Conservation (phyloP, 2,888 invertebrate genomes). For the Patella depressa region DNA sequence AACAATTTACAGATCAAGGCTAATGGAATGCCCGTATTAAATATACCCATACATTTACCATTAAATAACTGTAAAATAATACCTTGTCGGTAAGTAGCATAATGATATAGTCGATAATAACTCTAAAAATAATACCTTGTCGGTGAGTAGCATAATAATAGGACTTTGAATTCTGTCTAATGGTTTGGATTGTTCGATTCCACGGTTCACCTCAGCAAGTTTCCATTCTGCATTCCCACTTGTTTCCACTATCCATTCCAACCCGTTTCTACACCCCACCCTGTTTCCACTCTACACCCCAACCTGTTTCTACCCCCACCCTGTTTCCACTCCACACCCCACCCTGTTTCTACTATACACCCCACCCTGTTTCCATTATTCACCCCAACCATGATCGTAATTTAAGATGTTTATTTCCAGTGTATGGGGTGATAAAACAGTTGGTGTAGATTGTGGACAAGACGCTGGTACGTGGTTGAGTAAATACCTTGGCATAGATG, state of each 20-base stretch:
- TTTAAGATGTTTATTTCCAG: conserved; percentile 22
- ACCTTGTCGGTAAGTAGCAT: conserved; percentile 34
- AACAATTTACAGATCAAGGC: conserved; percentile 49
- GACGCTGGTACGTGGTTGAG: conserved; percentile 58
- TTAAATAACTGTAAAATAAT: conserved; percentile 25
- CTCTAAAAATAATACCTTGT: too few relatives aligned
- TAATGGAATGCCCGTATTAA: conserved; percentile 47
- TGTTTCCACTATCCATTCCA: too few relatives aligned
- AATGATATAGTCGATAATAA: too few relatives aligned
- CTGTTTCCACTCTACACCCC: too few relatives aligned
- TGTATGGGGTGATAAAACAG: conserved; percentile 47
- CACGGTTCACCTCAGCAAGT: neutral
- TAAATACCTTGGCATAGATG: conserved; percentile 45
- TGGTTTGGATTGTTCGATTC: neutral
- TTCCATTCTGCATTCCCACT: neutral
- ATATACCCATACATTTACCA: conserved; percentile 35
- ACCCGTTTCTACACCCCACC: too few relatives aligned
- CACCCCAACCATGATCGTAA: neutral
- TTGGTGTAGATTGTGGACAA: conserved; percentile 61
- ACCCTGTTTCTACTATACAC: too few relatives aligned
- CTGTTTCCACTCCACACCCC: too few relatives aligned
- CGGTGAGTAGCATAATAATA: neutral
- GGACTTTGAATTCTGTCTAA: too few relatives aligned
- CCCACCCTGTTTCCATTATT: neutral
- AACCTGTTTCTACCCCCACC: too few relatives aligned